These are phyloP conservation scores for Pilophorus perplexus DNA, from an alignment of 2,888 invertebrate genomes.

Conservation along the genomic window DNA sequence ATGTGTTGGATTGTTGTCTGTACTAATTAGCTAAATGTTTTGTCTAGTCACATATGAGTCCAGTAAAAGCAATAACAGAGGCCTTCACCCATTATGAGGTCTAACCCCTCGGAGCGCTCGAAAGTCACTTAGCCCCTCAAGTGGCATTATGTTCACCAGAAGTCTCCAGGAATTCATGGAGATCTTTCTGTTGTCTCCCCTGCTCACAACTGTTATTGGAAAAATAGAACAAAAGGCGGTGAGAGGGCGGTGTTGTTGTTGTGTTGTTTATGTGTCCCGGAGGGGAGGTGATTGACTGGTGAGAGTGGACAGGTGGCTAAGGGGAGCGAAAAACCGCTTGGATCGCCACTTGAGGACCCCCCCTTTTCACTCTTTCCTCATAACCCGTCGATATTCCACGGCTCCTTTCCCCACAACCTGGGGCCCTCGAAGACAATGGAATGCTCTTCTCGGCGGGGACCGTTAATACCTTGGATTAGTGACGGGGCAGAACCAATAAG, in stretches of 20 bases:
- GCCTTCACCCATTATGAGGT: not conserved
- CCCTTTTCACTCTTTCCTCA: not conserved
- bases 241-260: conserved; percentile 33
- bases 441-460: conserved; percentile 10
- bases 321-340: conserved; percentile 10
- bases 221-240: conserved; percentile 25
- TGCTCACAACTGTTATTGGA: conserved; percentile 32
- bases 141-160: conserved; percentile 28
- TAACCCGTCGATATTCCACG: too few relatives aligned
- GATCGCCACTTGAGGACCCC: conserved; percentile 15
- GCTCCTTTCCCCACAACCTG: too few relatives aligned
- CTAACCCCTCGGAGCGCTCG: not conserved
- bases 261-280: conserved; percentile 1
- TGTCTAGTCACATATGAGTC: too few relatives aligned
- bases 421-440: conserved; percentile 19
- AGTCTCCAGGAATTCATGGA: conserved; percentile 21
- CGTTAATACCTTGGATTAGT: conserved; percentile 31
- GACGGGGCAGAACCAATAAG: conserved; percentile 8
- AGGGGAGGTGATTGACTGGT: conserved; percentile 28
- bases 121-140: conserved; percentile 19
- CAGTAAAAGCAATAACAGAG: conserved; percentile 29
- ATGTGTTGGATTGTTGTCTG: too few relatives aligned
- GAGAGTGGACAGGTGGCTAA: conserved; percentile 37
- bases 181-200: conserved; percentile 14
- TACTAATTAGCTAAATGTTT: too few relatives aligned